A percentile compares a stretch with the other conserved stretches of the same genome.
Evolutionary conservation across 2,888 invertebrate species (phyloP).

Genomic region (Eupithecia subfuscata): DNA sequence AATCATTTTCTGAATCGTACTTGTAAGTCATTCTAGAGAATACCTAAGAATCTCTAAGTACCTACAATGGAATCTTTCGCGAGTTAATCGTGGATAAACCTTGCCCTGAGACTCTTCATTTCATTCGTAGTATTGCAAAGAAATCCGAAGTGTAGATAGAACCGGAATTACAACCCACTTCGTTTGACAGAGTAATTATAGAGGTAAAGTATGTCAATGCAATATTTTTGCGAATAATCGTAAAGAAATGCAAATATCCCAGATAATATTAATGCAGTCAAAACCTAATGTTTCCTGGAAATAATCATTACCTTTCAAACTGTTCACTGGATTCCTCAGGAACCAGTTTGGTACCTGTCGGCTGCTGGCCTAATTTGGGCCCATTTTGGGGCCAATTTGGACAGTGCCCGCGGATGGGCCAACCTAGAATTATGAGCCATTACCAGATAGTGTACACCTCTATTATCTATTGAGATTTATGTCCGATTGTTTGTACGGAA

Average conservation of each 20-base stretch:
- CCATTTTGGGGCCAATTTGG: conserved; percentile 41
- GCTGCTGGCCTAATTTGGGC: conserved; percentile 26
- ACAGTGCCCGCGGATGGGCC: conserved; percentile 48
- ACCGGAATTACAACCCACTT: neutral
- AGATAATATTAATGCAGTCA: neutral
- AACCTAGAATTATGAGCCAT: conserved; percentile 64
- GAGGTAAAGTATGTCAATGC: neutral
- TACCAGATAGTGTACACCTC: conserved; percentile 42
- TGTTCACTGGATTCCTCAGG: conserved; percentile 28
- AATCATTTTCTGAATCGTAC: too few relatives aligned
- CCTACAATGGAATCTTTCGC: too few relatives aligned
- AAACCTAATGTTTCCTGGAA: conserved; percentile 10
- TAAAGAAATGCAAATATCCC: neutral
- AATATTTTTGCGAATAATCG: neutral
- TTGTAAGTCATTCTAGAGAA: too few relatives aligned
- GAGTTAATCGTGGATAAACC: too few relatives aligned
- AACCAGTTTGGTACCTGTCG: conserved; percentile 50
- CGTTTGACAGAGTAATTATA: neutral
- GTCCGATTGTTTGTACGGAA: conserved; percentile 45
- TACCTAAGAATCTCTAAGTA: too few relatives aligned
- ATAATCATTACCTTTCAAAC: conserved; percentile 5
- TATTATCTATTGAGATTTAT: conserved; percentile 61
- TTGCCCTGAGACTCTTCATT: too few relatives aligned
- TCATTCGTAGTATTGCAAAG: too few relatives aligned
- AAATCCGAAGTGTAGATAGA: too few relatives aligned